Conservation (phyloP, 2,113 vertebrate genomes). For the Chlamydotis undulata region DNA sequence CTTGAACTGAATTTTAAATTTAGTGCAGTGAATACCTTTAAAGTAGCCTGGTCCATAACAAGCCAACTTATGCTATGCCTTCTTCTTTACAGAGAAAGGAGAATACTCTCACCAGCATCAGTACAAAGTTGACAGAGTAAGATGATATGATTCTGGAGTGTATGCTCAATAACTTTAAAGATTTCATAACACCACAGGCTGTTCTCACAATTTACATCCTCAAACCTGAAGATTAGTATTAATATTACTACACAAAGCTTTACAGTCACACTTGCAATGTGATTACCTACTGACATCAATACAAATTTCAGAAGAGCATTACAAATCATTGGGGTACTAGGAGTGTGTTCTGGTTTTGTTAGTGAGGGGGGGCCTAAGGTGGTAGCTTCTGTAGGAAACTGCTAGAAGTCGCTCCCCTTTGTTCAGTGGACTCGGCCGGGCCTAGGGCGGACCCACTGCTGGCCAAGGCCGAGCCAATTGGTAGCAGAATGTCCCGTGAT, state of each 20-base stretch:
- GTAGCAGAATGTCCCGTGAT: no score
- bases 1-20: neutral
- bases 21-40: neutral
- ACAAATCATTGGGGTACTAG: neutral
- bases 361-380: no score
- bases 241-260: neutral
- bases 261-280: neutral
- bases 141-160: neutral
- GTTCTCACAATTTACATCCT: neutral
- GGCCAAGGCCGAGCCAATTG: no score
- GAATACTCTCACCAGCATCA: neutral
- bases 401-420: no score
- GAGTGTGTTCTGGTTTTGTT: neutral
- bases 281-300: neutral
- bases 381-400: no score
- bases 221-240: neutral
- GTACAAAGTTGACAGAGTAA: neutral
- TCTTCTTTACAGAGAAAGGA: neutral
- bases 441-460: no score
- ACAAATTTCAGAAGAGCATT: neutral
- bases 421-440: no score
- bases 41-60: neutral
- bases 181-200: neutral
- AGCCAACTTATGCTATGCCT: accelerated
- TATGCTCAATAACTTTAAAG: neutral